Evolutionary conservation across 1,140 invertebrate genomes (phyloP).

Genomic region (Chironomus striatipennis): DNA sequence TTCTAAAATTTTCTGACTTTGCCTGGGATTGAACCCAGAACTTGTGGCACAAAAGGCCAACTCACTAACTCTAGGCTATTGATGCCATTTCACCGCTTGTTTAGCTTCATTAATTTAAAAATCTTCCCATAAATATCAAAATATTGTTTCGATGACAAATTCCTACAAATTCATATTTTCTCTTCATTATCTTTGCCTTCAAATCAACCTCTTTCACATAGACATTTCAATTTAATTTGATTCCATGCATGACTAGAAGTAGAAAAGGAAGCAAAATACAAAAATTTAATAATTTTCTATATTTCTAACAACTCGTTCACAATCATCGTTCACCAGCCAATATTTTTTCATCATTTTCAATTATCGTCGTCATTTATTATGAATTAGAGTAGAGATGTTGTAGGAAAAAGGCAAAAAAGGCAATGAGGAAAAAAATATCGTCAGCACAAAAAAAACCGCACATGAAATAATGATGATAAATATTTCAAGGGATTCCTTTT

Average conservation of each 20-base stretch:
- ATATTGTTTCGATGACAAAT: no score
- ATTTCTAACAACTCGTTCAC: background rate
- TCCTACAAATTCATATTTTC: background rate
- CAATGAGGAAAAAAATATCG: background rate
- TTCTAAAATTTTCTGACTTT: no score
- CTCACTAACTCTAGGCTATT: no score
- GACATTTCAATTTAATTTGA: background rate
- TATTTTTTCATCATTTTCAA: conserved; percentile 16
- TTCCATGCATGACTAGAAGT: background rate
- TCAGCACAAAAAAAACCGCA: conserved; percentile 21
- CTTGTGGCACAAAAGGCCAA: no score
- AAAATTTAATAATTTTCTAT: background rate
- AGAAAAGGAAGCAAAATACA: background rate
- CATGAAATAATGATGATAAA: conserved; percentile 24
- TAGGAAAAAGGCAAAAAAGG: background rate
- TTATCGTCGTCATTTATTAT: conserved; percentile 19
- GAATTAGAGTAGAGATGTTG: background rate
- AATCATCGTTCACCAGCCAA: background rate
- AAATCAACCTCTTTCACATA: background rate
- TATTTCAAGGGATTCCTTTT: conserved; percentile 22
- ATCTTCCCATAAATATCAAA: no score
- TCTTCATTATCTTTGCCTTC: background rate
- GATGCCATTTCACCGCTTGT: no score
- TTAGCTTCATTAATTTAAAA: no score
- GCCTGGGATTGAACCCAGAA: no score